These are phyloP conservation scores for Heteromyza rotundicornis DNA, from an alignment of 2,888 invertebrate genomes.

Conservation along the genomic window DNA sequence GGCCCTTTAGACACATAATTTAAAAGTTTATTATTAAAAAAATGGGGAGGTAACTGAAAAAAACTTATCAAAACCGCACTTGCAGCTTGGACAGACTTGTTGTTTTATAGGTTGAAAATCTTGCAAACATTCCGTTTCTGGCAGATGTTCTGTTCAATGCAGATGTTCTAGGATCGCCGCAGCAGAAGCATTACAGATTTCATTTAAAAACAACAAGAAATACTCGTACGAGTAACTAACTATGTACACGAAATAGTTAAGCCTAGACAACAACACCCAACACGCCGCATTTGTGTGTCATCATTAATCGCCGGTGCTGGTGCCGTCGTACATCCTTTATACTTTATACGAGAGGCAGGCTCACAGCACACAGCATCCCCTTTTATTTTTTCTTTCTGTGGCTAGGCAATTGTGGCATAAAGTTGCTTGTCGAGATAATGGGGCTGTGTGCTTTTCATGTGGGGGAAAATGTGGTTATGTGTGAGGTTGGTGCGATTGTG, in stretches of 20 bases:
- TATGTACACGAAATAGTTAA: too few relatives aligned
- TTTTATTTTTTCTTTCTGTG: not conserved
- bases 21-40: too few relatives aligned
- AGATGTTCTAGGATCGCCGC: not conserved
- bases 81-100: too few relatives aligned
- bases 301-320: not conserved
- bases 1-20: too few relatives aligned
- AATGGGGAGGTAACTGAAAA: too few relatives aligned
- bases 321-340: not conserved
- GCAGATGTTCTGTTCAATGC: constrained; percentile 4
- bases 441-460: constrained; percentile 21
- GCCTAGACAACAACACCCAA: not conserved
- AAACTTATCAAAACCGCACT: too few relatives aligned
- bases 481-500: constrained; percentile 13
- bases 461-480: constrained; percentile 14
- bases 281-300: not conserved
- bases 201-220: too few relatives aligned
- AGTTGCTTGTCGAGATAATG: constrained; percentile 11
- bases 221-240: too few relatives aligned
- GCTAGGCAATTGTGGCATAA: not conserved
- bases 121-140: too few relatives aligned
- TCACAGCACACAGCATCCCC: not conserved
- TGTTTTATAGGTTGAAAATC: too few relatives aligned
- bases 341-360: not conserved
- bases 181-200: too few relatives aligned